Base-by-base conservation (phyloP, 2,113 vertebrate genomes). In the Arothron firmamentum region DNA sequence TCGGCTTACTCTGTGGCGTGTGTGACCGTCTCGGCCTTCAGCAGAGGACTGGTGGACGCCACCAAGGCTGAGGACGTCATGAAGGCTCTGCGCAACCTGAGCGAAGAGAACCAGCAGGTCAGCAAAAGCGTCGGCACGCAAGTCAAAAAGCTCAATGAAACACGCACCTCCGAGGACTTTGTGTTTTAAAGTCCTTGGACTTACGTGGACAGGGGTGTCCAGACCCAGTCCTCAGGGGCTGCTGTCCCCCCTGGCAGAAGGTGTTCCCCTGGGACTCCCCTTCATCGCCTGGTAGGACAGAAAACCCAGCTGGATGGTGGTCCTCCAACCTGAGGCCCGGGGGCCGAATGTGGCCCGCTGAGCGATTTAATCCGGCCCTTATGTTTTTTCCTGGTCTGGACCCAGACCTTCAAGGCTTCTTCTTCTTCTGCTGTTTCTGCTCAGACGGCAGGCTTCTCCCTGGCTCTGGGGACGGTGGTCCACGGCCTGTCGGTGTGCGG, bases 41-140 rank as follows among this genome's bases (percentile, higher is more conserved):
- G 88, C 28, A 85, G 70, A 31, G 92, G 93, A 28, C 83, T 96
- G 19, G 75, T 95, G 25, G 91, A 93, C 31, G 91, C 92, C 8
- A 19, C 19, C 1, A 94, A 94, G 70, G 94, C 94, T 0, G 96
- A 96, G 64, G 91, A 94, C 41, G 66, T 88, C 51, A 94, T 98
- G 93, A 92, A 62, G 73, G 90, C 90, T 4, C 81, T 99, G 59
- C 87, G 67, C n/a, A 75, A 67, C 13, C 75, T 96, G 79, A 91
- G 91, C 0, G 94, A 98, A 82, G 92, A 93, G 61, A 94, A 89
- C 84, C 94, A 95, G 70, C 97, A 98, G 94, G 97, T 99, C 50
- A 46, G 82, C 10, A n/a, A 8, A 2, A 23, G n/a, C 43, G 43
- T 3, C 2, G 41, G 41, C 41, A 43, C 4, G 41, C 1, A 43